Conservation (phyloP, 2,113 vertebrate genomes). For the Oenanthe oenanthe region DNA sequence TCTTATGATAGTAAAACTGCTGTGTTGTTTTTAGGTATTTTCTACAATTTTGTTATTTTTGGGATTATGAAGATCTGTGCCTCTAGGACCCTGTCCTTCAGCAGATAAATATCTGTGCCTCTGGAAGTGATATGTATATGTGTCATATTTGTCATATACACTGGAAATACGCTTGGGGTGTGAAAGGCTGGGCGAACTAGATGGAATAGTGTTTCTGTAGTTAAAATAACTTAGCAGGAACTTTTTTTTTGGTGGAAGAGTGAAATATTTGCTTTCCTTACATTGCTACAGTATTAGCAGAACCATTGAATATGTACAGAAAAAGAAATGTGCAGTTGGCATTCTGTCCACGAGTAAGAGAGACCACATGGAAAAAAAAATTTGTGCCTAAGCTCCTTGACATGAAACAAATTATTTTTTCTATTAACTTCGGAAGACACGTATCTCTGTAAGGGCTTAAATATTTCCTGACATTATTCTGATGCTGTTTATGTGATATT, state of each 20-base stretch:
- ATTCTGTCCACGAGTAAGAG: background rate
- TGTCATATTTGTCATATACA: background rate
- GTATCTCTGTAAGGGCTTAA: background rate
- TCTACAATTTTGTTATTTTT: background rate
- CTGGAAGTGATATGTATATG: background rate
- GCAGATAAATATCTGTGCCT: background rate
- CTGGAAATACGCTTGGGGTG: accelerated
- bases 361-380: background rate
- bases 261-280: background rate
- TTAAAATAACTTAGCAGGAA: background rate
- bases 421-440: background rate
- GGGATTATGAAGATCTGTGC: background rate
- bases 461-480: background rate
- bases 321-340: background rate
- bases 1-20: background rate
- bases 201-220: background rate
- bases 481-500: background rate
- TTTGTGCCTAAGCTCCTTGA: background rate
- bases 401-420: background rate
- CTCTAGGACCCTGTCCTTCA: background rate
- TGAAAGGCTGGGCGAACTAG: background rate
- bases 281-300: background rate
- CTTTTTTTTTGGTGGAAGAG: background rate
- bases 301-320: background rate
- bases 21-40: background rate